phyloP scores from a whole-genome alignment of 2,797 vertebrate species.

The Eremophila alpestris region DNA sequence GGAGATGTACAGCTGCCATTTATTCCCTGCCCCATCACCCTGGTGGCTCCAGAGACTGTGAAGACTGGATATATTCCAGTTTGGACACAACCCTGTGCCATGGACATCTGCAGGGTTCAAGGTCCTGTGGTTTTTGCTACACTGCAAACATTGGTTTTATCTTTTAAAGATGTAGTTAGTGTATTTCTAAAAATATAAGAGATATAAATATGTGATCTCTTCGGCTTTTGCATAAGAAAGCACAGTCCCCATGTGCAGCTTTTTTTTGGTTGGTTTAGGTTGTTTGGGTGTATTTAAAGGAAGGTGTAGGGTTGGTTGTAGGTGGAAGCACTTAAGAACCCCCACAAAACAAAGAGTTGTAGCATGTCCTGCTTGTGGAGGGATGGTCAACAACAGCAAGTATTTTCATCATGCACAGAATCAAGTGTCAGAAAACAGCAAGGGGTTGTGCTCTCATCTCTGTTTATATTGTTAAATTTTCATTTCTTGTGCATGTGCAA shows the following conservation, averaged over 20 bases:
- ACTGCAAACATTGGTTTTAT: background rate
- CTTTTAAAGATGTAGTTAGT: background rate
- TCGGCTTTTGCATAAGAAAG: background rate
- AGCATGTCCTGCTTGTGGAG: slow-evolving; percentile 79
- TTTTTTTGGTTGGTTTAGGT: slow-evolving; percentile 44
- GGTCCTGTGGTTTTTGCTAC: background rate
- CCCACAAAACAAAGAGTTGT: slow-evolving; percentile 77
- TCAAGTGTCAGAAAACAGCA: slow-evolving; percentile 77
- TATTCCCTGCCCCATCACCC: background rate
- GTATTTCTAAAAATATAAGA: background rate
- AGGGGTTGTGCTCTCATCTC: background rate
- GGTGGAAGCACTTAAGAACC: slow-evolving; percentile 76
- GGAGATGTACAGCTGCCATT: background rate
- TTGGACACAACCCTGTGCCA: background rate
- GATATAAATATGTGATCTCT: background rate
- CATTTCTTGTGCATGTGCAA: fast-evolving
- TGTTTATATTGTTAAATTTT: background rate
- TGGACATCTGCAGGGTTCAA: background rate
- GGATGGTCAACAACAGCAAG: slow-evolving; percentile 82
- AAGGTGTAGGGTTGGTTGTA: slow-evolving; percentile 65
- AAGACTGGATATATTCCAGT: background rate
- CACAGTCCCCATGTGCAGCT: background rate
- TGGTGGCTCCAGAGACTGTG: background rate
- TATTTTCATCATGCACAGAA: slow-evolving; percentile 80
- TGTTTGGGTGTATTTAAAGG: slow-evolving; percentile 79